Conservation (phyloP, 2,113 vertebrate genomes). For the Dicerorhinus sumatrensis region DNA sequence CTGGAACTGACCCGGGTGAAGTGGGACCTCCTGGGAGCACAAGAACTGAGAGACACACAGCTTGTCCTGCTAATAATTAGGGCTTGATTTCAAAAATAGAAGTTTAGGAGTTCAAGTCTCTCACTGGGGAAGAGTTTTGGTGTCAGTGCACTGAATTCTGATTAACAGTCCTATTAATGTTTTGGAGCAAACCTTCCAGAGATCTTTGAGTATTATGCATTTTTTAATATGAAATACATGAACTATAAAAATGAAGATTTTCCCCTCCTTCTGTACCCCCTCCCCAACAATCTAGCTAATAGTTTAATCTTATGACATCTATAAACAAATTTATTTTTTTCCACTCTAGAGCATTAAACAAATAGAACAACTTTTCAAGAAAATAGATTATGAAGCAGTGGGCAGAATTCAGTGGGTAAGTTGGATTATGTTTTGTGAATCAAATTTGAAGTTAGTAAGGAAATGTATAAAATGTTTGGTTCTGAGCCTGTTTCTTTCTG, state of each 20-base stretch:
- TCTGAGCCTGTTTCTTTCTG: neutral
- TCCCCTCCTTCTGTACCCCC: neutral
- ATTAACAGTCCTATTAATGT: neutral
- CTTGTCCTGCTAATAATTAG: neutral
- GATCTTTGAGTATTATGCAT: neutral
- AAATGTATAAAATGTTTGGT: neutral
- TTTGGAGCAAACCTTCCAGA: neutral
- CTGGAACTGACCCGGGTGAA: neutral
- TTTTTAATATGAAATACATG: slow-evolving; percentile 40
- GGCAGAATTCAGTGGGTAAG: slow-evolving; percentile 88
- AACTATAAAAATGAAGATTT: neutral
- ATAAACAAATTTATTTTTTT: neutral
- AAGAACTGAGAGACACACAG: neutral
- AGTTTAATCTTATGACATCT: neutral
- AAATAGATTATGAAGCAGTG: slow-evolving; percentile 87
- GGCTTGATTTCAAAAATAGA: neutral
- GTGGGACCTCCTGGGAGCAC: neutral
- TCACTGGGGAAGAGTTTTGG: neutral
- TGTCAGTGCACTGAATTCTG: neutral
- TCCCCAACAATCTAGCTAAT: neutral
- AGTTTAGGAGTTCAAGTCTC: neutral
- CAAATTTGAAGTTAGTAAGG: neutral
- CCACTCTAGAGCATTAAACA: slow-evolving; percentile 84
- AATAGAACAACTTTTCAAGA: slow-evolving; percentile 89
- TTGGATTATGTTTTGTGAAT: neutral